Percentiles rank a stretch among this genome's conserved stretches.
Conservation (phyloP, 1,140 invertebrate species). For the Wasmannia auropunctata region DNA sequence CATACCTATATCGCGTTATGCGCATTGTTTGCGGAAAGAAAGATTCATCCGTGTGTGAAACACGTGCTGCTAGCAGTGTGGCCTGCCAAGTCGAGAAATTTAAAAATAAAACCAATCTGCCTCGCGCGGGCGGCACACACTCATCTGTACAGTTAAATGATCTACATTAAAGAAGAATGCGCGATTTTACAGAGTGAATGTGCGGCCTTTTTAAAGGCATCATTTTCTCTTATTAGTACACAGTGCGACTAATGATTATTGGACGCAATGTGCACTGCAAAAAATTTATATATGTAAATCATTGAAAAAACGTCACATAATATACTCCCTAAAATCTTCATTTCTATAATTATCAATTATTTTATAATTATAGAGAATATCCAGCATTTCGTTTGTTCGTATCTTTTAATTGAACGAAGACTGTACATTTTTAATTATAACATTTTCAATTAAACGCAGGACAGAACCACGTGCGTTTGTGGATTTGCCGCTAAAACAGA, state of each 20-base stretch:
- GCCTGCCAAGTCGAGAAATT: constrained; percentile 7
- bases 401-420: background rate
- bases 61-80: background rate
- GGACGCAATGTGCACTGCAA: background rate
- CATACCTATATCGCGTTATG: background rate
- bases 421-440: background rate
- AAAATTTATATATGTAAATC: background rate
- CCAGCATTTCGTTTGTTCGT: background rate
- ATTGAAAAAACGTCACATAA: background rate
- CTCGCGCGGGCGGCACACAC: constrained; percentile 27
- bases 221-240: constrained; percentile 42
- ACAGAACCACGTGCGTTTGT: background rate
- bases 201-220: constrained; percentile 37
- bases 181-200: constrained; percentile 54
- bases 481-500: background rate
- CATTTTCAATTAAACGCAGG: background rate
- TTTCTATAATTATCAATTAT: background rate
- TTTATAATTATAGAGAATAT: background rate
- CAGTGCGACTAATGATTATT: background rate
- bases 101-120: constrained; percentile 61
- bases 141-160: constrained; percentile 54
- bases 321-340: background rate
- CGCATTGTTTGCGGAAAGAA: constrained; percentile 19
- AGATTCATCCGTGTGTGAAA: background rate
- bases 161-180: constrained; percentile 69